These are phyloP conservation scores for Sebastes elongatus DNA, from an alignment of 2,797 vertebrate genomes.

Conservation along the genomic window DNA sequence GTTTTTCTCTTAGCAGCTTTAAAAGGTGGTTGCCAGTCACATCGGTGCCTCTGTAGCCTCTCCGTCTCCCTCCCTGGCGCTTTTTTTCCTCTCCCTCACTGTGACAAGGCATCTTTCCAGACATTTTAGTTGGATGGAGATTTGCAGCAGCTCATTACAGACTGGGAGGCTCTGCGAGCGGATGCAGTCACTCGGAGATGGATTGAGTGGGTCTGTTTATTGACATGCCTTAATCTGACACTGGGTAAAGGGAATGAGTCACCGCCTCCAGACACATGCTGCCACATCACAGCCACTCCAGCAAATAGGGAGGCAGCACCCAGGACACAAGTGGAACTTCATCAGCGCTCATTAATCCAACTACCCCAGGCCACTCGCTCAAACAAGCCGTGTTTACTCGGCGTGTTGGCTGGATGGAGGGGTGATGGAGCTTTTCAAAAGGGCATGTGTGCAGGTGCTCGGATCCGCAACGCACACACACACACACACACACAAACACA, in stretches of 20 bases:
- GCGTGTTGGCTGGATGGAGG: conserved; percentile 59
- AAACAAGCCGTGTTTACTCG: conserved; percentile 83
- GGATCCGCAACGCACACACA: conserved; percentile 18
- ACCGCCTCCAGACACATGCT: conserved; percentile 72
- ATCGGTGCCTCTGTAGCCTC: conserved; percentile 46
- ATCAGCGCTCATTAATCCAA: conserved; percentile 84
- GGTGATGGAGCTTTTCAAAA: conserved; percentile 69
- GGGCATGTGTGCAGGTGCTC: conserved; percentile 72
- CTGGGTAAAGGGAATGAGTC: conserved; percentile 82
- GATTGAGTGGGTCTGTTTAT: conserved; percentile 86
- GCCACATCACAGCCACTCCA: conserved; percentile 69
- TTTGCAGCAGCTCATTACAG: conserved; percentile 85
- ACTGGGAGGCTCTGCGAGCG: conserved; percentile 74
- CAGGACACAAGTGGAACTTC: conserved; percentile 79
- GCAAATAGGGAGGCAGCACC: conserved; percentile 73
- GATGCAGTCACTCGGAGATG: conserved; percentile 82
- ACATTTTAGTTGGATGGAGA: conserved; percentile 82
- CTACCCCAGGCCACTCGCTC: conserved; percentile 71
- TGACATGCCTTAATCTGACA: conserved; percentile 87
- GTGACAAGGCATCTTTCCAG: conserved; percentile 82
- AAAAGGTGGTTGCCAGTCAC: conserved; percentile 65
- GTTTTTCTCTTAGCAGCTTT: conserved; percentile 44
- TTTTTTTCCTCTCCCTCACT: conserved; percentile 49
- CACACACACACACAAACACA: conserved; percentile 20
- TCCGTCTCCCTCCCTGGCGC: conserved; percentile 39